These are phyloP conservation scores for Bimastos eiseni DNA, from an alignment of 2,888 invertebrate species.

Conservation along the genomic window DNA sequence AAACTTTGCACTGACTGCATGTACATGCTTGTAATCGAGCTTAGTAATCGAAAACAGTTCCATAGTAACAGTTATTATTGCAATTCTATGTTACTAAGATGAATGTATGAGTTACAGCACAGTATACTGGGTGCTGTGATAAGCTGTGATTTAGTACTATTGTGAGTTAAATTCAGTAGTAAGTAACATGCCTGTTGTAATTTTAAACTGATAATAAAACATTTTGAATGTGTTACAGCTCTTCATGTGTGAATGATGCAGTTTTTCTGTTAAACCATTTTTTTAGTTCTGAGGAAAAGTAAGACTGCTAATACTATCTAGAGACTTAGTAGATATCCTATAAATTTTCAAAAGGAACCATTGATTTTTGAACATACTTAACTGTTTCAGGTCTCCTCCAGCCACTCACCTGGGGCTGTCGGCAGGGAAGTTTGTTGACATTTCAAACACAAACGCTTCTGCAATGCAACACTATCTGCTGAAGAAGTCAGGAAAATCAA, in stretches of 20 bases:
- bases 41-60: no score
- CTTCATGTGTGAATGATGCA: background rate
- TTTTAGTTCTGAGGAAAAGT: background rate
- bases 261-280: background rate
- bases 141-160: no score
- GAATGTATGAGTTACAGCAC: background rate
- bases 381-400: slow-evolving; percentile 65
- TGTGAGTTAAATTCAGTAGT: no score
- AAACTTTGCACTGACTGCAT: no score
- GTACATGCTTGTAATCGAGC: no score
- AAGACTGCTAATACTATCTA: background rate
- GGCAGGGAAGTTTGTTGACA: slow-evolving; percentile 72
- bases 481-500: background rate
- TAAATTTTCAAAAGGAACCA: background rate
- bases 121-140: no score
- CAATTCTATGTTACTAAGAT: background rate
- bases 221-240: background rate
- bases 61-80: background rate
- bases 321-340: background rate
- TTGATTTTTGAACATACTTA: background rate
- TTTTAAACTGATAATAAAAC: background rate
- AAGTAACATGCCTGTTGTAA: no score
- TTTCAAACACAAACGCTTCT: background rate
- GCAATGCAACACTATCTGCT: background rate
- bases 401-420: slow-evolving; percentile 77